phyloP scores from a whole-genome alignment of 2,888 invertebrate genomes.

The Lasioglossum malachurum region DNA sequence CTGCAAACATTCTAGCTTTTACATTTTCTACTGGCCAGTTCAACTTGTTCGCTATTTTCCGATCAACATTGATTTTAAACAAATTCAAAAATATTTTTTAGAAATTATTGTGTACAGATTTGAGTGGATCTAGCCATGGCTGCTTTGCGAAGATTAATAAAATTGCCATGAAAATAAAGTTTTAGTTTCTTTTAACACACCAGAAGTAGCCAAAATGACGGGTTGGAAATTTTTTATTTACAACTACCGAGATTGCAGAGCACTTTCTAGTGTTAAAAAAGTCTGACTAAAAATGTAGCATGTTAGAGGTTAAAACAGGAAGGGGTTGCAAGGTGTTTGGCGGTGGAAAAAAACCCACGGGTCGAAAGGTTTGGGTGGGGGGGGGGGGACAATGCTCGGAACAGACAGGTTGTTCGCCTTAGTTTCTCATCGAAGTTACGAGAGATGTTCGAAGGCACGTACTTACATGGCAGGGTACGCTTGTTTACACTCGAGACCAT shows the following conservation, averaged over 20 bases:
- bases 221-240: background rate
- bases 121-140: too few relatives aligned
- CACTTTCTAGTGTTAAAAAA: background rate
- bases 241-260: too few relatives aligned
- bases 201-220: background rate
- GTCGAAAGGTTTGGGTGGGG: background rate
- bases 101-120: background rate
- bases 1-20: too few relatives aligned
- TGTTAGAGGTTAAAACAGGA: background rate
- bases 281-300: background rate
- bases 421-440: constrained; percentile 16
- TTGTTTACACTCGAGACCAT: constrained; percentile 73
- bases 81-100: background rate
- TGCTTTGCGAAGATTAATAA: too few relatives aligned
- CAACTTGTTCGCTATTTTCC: background rate
- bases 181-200: too few relatives aligned
- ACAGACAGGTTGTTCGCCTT: constrained; percentile 62
- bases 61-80: background rate
- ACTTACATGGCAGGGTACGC: constrained; percentile 48
- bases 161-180: too few relatives aligned
- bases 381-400: background rate
- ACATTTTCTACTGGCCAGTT: background rate
- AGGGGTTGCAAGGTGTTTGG: background rate
- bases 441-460: constrained; percentile 11
- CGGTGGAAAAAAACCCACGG: background rate